Percentiles rank a stretch among this genome's conserved stretches.
phyloP scores from a whole-genome alignment of 2,113 vertebrate genomes.

The Hemibagrus wyckioides region DNA sequence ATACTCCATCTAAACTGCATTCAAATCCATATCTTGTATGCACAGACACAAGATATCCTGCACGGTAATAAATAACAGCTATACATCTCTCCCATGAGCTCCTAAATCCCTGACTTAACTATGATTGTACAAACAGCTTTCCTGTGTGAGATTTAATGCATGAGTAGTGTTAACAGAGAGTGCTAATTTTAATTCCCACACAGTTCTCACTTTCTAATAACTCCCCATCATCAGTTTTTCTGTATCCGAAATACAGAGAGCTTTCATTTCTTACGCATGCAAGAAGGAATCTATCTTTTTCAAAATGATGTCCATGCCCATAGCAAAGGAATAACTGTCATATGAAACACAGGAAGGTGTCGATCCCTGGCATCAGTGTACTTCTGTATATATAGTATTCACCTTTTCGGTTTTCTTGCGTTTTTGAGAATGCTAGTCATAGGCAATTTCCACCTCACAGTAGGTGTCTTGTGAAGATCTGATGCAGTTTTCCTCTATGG shows the following conservation, averaged over 20 bases:
- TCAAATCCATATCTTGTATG: neutral
- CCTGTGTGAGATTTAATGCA: conserved; percentile 8
- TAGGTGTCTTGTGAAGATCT: neutral
- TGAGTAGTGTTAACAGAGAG: neutral
- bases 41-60: neutral
- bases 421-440: neutral
- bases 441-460: neutral
- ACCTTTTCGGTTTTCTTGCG: neutral
- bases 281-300: neutral
- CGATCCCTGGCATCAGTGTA: neutral
- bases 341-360: neutral
- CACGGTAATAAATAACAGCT: neutral
- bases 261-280: neutral
- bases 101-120: conserved; percentile 14
- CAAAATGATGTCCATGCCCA: neutral
- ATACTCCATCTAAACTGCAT: neutral
- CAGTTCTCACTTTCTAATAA: neutral
- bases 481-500: neutral
- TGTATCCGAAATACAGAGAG: neutral
- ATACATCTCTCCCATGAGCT: neutral
- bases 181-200: conserved; percentile 9
- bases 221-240: neutral
- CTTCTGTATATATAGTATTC: neutral
- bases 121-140: conserved; percentile 5
- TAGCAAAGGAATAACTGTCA: neutral